phyloP scores from a whole-genome alignment of 2,113 vertebrate genomes.

The Tetraodon nigroviridis region DNA sequence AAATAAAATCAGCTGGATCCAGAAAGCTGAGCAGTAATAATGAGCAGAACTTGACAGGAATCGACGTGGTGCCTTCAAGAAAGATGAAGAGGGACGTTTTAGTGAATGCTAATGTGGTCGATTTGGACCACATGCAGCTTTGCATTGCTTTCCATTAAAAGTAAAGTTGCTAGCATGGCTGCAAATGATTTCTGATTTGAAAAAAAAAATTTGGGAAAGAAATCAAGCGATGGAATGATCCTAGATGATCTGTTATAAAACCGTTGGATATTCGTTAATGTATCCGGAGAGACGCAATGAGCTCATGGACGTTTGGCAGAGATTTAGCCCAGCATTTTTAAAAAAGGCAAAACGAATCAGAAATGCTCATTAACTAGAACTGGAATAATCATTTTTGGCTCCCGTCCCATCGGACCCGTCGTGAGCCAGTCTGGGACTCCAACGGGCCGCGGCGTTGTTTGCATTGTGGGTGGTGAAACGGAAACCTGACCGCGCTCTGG shows the following conservation, averaged over 20 bases:
- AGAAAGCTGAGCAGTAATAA: no score
- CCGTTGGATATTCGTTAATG: not conserved
- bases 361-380: not conserved
- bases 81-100: no score
- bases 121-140: no score
- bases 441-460: conserved; percentile 3
- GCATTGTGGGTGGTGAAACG: conserved; percentile 42
- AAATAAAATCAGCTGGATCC: no score
- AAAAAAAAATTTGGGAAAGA: conserved; percentile 16
- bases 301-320: no score
- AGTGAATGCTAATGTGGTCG: no score
- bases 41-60: no score
- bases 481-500: conserved; percentile 38
- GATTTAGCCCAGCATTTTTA: no score
- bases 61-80: no score
- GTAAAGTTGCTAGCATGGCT: no score
- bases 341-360: conserved; percentile 12
- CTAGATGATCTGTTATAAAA: not conserved
- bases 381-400: conserved; percentile 5
- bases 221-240: conserved; percentile 32
- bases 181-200: not conserved
- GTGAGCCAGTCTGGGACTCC: not conserved
- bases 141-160: no score
- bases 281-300: no score
- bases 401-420: not conserved